Base-by-base conservation (phyloP, 64 coral and sea anemone species). In the Orbicella faveolata region DNA sequence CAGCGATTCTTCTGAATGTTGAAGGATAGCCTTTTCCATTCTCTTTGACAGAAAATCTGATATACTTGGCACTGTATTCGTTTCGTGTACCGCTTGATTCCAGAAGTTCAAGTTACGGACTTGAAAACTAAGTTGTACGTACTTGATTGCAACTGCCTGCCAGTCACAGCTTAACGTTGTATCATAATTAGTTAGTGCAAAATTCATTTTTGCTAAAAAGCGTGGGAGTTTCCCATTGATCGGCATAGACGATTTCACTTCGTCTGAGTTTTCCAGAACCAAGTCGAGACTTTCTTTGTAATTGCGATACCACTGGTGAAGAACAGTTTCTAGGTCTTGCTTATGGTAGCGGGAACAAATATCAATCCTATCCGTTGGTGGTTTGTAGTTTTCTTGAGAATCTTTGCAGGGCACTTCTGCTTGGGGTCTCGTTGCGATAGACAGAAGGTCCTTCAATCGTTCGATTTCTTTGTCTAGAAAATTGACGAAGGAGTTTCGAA, bases 71-170 rank as follows among this genome's bases (percentile, higher is more conserved):
- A 68, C 17, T 52, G 63, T 78, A 17, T 39, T 73, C 34, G 61
- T 90, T 37, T 78, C 59, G 16, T 76, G 90, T 3, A 85, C 25
- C 25, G 61, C 74, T 20, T 84, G 54, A 37, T n/a, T 74, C 87
- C 79, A 94, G 19, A 23, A 76, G 12, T 78, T 52, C 3, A 94
- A 48, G 19, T 88, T 78, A 21, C 68, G 80, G 35, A 89, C 33
- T 70, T 84, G 87, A 33, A 94, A 94, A 41, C 86, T 85, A 2
- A 94, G 73, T 21, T 77, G 87, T 21, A 85, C 62, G 53, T 94
- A 94, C 16, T 94, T 89, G 9, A 36, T 83, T 18, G 80, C 77
- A 8, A 94, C 57, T n/a, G 59, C 20, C 33, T 84, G 92, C 87
- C 73, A 94, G 33, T 94, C 92, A 37, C 92, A 94, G 41, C 64